Percentiles rank a stretch among this genome's conserved stretches.
These are phyloP conservation scores for Sebastes steindachneri DNA, from an alignment of 2,797 vertebrate species.

Conservation along the genomic window DNA sequence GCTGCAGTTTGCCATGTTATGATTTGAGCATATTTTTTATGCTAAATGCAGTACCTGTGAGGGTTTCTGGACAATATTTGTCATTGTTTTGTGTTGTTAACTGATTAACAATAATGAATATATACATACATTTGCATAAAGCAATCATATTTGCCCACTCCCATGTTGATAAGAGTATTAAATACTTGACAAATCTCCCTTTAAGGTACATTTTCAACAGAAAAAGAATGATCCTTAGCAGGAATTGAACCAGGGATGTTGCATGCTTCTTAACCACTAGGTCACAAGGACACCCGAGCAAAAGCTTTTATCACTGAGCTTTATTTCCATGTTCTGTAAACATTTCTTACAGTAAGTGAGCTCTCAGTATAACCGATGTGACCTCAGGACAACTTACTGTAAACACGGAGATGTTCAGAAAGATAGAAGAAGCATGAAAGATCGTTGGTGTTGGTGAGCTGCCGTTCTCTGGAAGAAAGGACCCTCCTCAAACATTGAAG, in stretches of 20 bases:
- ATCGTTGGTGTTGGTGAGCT: neutral
- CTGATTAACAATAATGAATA: accelerated
- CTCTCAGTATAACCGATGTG: neutral
- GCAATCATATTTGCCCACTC: too few relatives aligned
- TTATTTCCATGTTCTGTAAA: neutral
- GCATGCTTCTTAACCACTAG: neutral
- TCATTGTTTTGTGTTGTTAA: too few relatives aligned
- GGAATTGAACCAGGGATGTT: neutral
- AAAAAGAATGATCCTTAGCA: neutral
- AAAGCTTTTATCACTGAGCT: neutral
- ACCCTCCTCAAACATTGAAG: neutral
- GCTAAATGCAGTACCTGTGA: too few relatives aligned
- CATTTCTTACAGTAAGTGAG: neutral
- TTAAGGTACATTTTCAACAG: too few relatives aligned
- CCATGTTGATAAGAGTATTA: too few relatives aligned
- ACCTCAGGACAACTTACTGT: neutral
- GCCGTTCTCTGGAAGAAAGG: neutral
- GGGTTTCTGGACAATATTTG: too few relatives aligned
- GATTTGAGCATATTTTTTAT: too few relatives aligned
- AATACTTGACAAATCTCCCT: too few relatives aligned
- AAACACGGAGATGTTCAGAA: neutral
- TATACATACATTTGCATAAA: too few relatives aligned
- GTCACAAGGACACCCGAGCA: neutral
- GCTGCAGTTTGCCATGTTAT: too few relatives aligned
- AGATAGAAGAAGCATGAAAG: neutral